Percentiles rank a stretch among this genome's conserved stretches.
phyloP scores from a whole-genome alignment of 2,888 invertebrate species.

The Hydrotaea cyrtoneurina region DNA sequence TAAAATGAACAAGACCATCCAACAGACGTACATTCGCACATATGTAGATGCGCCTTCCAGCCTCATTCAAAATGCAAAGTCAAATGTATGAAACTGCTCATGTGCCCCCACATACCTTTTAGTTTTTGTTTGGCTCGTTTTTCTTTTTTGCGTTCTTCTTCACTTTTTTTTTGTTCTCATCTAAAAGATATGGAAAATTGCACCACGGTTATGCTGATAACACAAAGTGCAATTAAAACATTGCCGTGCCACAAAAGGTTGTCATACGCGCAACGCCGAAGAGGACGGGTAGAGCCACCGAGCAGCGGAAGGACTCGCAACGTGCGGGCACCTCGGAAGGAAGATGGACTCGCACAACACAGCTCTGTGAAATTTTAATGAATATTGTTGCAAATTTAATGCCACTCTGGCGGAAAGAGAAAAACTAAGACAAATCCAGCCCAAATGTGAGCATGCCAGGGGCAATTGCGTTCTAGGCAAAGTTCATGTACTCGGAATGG shows the following conservation, averaged over 20 bases:
- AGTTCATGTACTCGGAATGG: not conserved
- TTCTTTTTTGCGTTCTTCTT: not conserved
- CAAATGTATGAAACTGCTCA: conserved; percentile 52
- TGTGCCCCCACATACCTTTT: conserved; percentile 2
- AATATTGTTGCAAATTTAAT: conserved; percentile 31
- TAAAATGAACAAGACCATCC: conserved; percentile 40
- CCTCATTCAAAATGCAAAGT: conserved; percentile 45
- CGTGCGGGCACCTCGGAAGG: conserved; percentile 18
- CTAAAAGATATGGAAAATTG: conserved; percentile 10
- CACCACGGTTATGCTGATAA: conserved; percentile 46
- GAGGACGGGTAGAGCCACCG: too few relatives aligned
- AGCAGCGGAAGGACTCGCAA: not conserved
- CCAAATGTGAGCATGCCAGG: not conserved
- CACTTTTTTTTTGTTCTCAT: not conserved
- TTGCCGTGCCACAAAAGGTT: conserved; percentile 32
- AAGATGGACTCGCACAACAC: conserved; percentile 7
- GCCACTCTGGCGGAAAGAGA: not conserved
- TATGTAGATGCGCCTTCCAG: not conserved
- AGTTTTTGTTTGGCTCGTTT: too few relatives aligned
- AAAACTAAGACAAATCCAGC: too few relatives aligned
- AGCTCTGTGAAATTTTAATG: conserved; percentile 14
- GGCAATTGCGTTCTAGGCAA: too few relatives aligned
- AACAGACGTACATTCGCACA: not conserved
- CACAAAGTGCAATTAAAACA: conserved; percentile 65
- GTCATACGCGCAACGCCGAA: not conserved